phyloP scores from a whole-genome alignment of 2,797 vertebrate genomes.

The Dicrostonyx torquatus region DNA sequence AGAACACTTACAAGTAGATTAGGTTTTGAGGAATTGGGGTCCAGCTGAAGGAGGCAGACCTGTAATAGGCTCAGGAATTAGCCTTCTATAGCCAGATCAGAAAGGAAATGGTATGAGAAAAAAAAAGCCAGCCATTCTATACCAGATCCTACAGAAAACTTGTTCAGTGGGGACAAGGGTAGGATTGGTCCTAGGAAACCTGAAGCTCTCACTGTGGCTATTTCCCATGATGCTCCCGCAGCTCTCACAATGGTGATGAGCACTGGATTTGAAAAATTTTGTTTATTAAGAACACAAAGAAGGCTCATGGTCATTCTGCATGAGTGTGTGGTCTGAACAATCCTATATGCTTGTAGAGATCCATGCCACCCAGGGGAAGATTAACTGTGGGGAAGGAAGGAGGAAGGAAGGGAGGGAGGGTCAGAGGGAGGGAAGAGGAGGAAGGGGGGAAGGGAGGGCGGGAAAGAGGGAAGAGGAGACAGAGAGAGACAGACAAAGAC shows the following conservation, averaged over 20 bases:
- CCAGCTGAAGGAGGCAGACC: background rate
- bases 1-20: background rate
- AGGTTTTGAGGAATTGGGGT: background rate
- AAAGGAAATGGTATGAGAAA: conserved; percentile 53
- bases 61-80: background rate
- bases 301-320: background rate
- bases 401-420: background rate
- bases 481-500: background rate
- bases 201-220: conserved; percentile 6
- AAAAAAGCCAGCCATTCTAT: conserved; percentile 35
- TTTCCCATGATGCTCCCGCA: background rate
- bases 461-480: background rate
- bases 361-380: background rate
- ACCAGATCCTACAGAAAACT: background rate
- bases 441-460: rapidly evolving
- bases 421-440: rapidly evolving
- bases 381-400: too few relatives aligned
- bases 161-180: conserved; percentile 2
- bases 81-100: conserved; percentile 18
- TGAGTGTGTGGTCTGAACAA: background rate
- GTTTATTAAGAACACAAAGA: background rate
- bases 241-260: background rate
- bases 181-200: background rate
- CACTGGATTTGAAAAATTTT: background rate
- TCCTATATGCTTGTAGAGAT: background rate